Conservation (phyloP, 2,888 invertebrate species). For the Digitonthophagus gazella region DNA sequence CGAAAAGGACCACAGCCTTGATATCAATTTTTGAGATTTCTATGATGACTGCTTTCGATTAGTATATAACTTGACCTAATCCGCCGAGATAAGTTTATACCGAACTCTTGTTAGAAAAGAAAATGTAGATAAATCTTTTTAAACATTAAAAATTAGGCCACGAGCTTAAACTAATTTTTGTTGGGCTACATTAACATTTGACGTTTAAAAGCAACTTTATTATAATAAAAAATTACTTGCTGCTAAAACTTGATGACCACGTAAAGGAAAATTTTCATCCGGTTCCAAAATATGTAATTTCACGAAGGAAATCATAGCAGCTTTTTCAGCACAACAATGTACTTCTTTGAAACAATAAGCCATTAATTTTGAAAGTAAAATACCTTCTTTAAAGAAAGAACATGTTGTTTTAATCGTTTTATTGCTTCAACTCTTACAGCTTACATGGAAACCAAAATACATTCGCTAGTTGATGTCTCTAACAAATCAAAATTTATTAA, state of each 20-base stretch:
- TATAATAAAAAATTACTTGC: constrained; percentile 10
- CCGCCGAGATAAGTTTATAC: too few species aligned
- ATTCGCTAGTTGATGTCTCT: constrained; percentile 96
- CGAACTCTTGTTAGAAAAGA: too few species aligned
- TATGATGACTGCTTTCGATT: too few species aligned
- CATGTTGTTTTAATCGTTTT: constrained; percentile 80
- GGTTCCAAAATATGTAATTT: constrained; percentile 86
- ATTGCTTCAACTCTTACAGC: constrained; percentile 90
- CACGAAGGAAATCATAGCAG: constrained; percentile 91
- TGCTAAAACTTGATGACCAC: constrained; percentile 58
- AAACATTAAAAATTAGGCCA: too few species aligned
- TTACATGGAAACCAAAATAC: constrained; percentile 86
- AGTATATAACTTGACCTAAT: too few species aligned
- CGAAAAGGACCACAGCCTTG: too few species aligned
- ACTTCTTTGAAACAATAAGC: constrained; percentile 90
- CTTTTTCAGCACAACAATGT: constrained; percentile 90
- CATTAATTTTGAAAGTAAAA: constrained; percentile 87
- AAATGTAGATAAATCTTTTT: too few species aligned
- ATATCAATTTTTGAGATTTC: too few species aligned
- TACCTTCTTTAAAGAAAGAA: constrained; percentile 86
- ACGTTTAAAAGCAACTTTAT: too few species aligned
- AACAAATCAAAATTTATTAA: background rate
- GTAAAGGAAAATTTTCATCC: constrained; percentile 76
- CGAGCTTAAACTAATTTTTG: too few species aligned
- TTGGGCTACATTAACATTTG: too few species aligned